Evolutionary conservation across 2,113 vertebrate species (phyloP).

Genomic region (Lucifuga dentata): DNA sequence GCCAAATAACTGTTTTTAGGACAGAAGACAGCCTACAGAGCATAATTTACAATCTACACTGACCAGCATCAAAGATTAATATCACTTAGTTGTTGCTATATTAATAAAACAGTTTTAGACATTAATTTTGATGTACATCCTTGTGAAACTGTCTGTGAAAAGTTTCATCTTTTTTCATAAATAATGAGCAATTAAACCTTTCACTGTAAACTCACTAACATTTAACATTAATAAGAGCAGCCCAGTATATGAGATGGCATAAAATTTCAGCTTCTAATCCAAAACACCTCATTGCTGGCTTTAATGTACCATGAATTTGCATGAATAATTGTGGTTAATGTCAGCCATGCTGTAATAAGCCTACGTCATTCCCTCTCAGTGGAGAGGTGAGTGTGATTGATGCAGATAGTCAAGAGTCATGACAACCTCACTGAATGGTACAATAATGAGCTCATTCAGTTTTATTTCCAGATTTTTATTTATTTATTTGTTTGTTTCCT

Average conservation of each 20-base stretch:
- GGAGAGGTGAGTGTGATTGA: constrained; percentile 1
- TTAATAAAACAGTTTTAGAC: too few relatives aligned
- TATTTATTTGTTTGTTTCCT: not conserved
- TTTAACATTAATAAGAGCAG: not conserved
- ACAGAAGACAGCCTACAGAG: too few relatives aligned
- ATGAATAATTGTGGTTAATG: constrained; percentile 6
- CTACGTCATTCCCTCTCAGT: not conserved
- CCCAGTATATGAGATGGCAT: constrained; percentile 2
- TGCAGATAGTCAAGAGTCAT: constrained; percentile 9
- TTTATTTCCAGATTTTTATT: constrained; percentile 1
- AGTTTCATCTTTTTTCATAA: not conserved
- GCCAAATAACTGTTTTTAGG: too few relatives aligned
- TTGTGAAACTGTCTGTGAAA: too few relatives aligned
- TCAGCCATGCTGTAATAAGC: constrained; percentile 3
- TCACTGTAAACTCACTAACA: constrained; percentile 1
- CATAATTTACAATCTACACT: too few relatives aligned
- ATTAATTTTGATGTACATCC: too few relatives aligned
- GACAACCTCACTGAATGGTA: constrained; percentile 12
- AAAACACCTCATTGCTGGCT: constrained; percentile 5
- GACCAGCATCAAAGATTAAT: too few relatives aligned
- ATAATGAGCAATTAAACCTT: not conserved
- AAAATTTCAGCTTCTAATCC: constrained; percentile 10
- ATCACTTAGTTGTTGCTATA: too few relatives aligned
- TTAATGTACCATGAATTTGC: constrained; percentile 19
- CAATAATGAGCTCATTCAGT: constrained; percentile 18